These are phyloP conservation scores for Brachylomia viminalis DNA, from an alignment of 2,888 invertebrate genomes.

Conservation along the genomic window DNA sequence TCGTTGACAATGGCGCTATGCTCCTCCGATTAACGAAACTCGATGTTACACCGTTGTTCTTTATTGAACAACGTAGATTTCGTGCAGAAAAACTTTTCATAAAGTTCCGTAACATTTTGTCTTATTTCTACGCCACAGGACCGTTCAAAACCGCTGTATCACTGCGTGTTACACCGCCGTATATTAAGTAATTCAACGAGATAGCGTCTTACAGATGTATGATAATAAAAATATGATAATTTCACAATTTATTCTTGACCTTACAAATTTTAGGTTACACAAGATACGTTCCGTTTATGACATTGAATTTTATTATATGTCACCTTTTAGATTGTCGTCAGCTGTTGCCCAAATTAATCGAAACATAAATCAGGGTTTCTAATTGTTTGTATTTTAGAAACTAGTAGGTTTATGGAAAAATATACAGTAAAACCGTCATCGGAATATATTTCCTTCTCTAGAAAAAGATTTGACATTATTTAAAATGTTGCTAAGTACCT, in stretches of 20 bases:
- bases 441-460: no score
- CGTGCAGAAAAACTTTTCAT: conserved; percentile 79
- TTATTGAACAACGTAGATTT: conserved; percentile 75
- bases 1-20: conserved; percentile 82
- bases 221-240: conserved; percentile 63
- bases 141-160: conserved; percentile 57
- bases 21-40: conserved; percentile 79
- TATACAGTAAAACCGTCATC: fast-evolving
- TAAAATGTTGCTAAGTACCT: not conserved
- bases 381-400: not conserved
- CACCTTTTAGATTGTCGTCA: not conserved
- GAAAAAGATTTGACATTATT: not conserved
- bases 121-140: conserved; percentile 38
- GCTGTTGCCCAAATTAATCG: not conserved
- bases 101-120: conserved; percentile 81
- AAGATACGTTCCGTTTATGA: conserved; percentile 52
- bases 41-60: conserved; percentile 74
- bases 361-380: not conserved
- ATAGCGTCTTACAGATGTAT: conserved; percentile 49
- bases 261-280: conserved; percentile 64
- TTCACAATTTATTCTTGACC: conserved; percentile 61
- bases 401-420: fast-evolving
- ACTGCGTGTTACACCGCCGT: conserved; percentile 48
- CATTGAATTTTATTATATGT: conserved; percentile 25
- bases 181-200: conserved; percentile 56